A percentile compares a stretch with the other conserved stretches of the same genome.
Evolutionary conservation across 1,140 invertebrate species (phyloP).

Genomic region (Samia ricini): DNA sequence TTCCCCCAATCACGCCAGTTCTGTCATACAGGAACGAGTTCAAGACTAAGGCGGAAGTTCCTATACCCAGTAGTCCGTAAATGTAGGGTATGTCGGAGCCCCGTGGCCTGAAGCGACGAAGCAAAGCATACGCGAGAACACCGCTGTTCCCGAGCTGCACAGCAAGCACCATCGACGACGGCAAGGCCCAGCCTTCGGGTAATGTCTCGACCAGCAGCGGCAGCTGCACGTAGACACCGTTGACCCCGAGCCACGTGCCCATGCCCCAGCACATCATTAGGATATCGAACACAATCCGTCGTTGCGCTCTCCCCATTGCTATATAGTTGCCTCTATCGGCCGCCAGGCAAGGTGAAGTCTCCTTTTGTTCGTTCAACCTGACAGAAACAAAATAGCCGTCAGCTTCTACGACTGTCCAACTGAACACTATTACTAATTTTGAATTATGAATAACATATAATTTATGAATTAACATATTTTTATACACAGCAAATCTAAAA

Average conservation of each 20-base stretch:
- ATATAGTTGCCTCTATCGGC: slow-evolving; percentile 24
- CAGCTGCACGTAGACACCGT: slow-evolving; percentile 93
- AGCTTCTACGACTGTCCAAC: no score
- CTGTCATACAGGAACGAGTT: slow-evolving; percentile 87
- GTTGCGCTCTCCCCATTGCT: slow-evolving; percentile 54
- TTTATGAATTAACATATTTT: no score
- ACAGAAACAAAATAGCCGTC: neutral
- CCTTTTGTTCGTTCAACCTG: slow-evolving; percentile 59
- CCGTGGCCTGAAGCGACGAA: slow-evolving; percentile 73
- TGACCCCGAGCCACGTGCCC: slow-evolving; percentile 94
- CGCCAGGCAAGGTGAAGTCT: slow-evolving; percentile 49
- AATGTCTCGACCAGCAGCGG: slow-evolving; percentile 88
- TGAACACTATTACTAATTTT: no score
- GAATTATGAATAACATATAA: no score
- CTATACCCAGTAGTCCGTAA: slow-evolving; percentile 82
- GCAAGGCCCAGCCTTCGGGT: slow-evolving; percentile 93
- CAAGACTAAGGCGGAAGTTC: slow-evolving; percentile 81
- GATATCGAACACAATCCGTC: slow-evolving; percentile 82
- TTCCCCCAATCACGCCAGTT: slow-evolving; percentile 80
- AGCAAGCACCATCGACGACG: slow-evolving; percentile 89
- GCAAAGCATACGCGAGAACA: slow-evolving; percentile 82
- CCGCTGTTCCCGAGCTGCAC: slow-evolving; percentile 94
- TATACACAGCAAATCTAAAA: no score
- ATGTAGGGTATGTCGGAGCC: slow-evolving; percentile 82
- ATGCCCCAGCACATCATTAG: slow-evolving; percentile 90